phyloP scores from a whole-genome alignment of 2,797 vertebrate species.

The Chloroceryle amazona region DNA sequence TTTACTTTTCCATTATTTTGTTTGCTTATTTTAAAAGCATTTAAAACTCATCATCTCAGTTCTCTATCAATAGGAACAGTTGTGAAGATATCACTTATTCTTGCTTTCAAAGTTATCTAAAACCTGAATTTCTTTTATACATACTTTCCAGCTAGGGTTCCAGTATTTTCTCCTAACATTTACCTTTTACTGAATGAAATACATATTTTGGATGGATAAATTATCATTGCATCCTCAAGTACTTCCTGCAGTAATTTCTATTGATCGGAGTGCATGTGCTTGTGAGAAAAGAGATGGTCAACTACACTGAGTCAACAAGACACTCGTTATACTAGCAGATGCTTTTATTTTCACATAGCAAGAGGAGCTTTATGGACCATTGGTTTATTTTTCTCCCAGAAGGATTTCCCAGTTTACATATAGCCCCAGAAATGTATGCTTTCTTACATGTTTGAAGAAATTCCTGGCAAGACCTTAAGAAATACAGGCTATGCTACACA shows the following conservation, averaged over 20 bases:
- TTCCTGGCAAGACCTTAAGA: background rate
- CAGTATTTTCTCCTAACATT: background rate
- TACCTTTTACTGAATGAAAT: conserved; percentile 30
- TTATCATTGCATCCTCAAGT: conserved; percentile 6
- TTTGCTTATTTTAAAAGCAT: background rate
- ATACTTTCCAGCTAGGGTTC: background rate
- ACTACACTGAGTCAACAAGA: conserved; percentile 40
- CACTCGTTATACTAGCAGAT: conserved; percentile 33
- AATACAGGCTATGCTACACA: background rate
- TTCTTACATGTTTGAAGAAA: background rate
- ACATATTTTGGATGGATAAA: background rate
- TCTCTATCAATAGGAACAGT: background rate
- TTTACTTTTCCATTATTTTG: background rate
- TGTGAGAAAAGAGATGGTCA: conserved; percentile 21
- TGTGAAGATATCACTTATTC: background rate
- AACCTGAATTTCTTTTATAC: background rate
- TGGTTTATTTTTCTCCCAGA: conserved; percentile 35
- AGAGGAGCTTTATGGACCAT: background rate
- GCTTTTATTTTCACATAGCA: conserved; percentile 44
- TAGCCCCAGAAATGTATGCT: background rate
- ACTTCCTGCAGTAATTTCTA: conserved; percentile 16
- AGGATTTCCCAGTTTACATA: conserved; percentile 8
- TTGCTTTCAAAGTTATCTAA: background rate
- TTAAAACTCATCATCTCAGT: background rate
- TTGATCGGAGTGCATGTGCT: conserved; percentile 6